Percentiles rank a stretch among this genome's conserved stretches.
phyloP scores from a whole-genome alignment of 2,888 invertebrate species.

The Dryomyza anilis region DNA sequence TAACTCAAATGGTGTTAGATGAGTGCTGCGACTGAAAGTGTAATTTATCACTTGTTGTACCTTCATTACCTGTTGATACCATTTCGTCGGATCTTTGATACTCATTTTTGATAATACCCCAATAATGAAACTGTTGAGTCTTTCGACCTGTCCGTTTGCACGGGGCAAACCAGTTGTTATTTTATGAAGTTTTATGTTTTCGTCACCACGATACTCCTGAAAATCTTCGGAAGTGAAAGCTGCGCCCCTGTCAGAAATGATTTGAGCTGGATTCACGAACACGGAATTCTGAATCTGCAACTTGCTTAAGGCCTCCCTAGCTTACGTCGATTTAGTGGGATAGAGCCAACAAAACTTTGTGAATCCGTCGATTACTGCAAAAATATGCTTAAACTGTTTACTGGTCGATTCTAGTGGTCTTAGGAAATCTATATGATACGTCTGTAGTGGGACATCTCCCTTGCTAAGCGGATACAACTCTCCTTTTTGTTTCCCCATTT shows the following conservation, averaged over 20 bases:
- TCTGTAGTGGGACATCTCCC: constrained; percentile 34
- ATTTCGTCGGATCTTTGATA: constrained; percentile 23
- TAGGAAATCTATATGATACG: constrained; percentile 49
- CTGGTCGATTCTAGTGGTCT: constrained; percentile 48
- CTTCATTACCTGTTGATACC: constrained; percentile 23
- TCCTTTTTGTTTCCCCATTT: constrained; percentile 29
- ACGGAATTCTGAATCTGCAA: constrained; percentile 42
- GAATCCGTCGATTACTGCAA: constrained; percentile 52
- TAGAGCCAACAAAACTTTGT: constrained; percentile 55
- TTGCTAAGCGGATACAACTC: constrained; percentile 30
- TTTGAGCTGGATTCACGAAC: constrained; percentile 53
- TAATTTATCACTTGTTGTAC: constrained; percentile 27
- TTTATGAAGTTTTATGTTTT: constrained; percentile 34
- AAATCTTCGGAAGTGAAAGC: constrained; percentile 44
- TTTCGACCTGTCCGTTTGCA: constrained; percentile 30
- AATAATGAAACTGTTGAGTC: constrained; percentile 24
- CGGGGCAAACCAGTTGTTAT: constrained; percentile 31
- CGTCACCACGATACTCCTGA: constrained; percentile 48
- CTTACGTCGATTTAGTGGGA: constrained; percentile 45
- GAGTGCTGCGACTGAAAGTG: background rate
- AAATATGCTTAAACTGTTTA: constrained; percentile 41
- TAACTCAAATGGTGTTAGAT: constrained; percentile 15
- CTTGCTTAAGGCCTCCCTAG: constrained; percentile 47
- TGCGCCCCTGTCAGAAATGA: constrained; percentile 51
- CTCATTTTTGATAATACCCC: constrained; percentile 29